Evolutionary conservation across 2,113 vertebrate genomes (phyloP).

Genomic region (Burhinus oedicnemus): DNA sequence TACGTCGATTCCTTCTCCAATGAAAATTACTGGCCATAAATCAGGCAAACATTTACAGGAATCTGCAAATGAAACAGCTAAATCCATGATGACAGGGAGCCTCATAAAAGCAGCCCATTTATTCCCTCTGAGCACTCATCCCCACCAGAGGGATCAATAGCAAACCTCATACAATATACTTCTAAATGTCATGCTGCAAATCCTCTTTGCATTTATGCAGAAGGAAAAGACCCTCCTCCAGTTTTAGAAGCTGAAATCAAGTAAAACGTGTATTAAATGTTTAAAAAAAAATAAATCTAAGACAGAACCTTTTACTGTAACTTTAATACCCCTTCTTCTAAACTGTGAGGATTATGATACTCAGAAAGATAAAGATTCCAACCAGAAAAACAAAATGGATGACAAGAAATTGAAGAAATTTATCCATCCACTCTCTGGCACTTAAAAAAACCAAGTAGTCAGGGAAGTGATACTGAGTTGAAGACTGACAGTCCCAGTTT

Average conservation of each 20-base stretch:
- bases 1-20: constrained; percentile 65
- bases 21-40: constrained; percentile 85
- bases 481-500: neutral
- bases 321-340: neutral
- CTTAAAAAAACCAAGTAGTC: neutral
- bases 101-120: constrained; percentile 82
- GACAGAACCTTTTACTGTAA: neutral
- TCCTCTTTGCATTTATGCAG: constrained; percentile 74
- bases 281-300: neutral
- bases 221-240: constrained; percentile 30
- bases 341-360: neutral
- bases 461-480: neutral
- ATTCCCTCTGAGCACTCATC: constrained; percentile 78
- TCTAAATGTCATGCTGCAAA: constrained; percentile 77
- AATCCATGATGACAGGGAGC: constrained; percentile 85
- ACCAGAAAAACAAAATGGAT: neutral
- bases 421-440: neutral
- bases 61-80: constrained; percentile 86
- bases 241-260: constrained; percentile 48
- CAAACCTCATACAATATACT: constrained; percentile 78
- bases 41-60: constrained; percentile 88
- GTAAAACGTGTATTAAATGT: constrained; percentile 50
- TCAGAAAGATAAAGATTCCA: neutral
- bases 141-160: constrained; percentile 79
- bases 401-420: neutral